Percentiles rank a stretch among this genome's conserved stretches.
Evolutionary conservation across 1,140 invertebrate species (phyloP).

Genomic region (Bombus superbus): DNA sequence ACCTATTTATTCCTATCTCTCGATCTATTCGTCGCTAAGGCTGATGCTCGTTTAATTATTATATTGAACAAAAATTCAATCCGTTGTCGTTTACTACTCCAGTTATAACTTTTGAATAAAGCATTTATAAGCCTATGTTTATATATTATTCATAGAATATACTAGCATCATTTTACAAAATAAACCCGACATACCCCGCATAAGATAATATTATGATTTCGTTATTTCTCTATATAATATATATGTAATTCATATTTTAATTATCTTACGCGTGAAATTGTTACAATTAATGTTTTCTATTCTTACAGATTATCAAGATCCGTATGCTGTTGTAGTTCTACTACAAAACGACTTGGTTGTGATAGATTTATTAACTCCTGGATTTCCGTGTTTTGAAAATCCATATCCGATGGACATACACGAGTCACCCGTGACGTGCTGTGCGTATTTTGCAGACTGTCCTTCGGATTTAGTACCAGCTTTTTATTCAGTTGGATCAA

Average conservation of each 20-base stretch:
- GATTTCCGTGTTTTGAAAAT: slow-evolving; percentile 99
- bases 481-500: slow-evolving; percentile 94
- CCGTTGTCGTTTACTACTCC: too few relatives aligned
- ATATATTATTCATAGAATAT: too few relatives aligned
- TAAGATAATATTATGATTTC: too few relatives aligned
- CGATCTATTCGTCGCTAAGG: too few relatives aligned
- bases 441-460: slow-evolving; percentile 98
- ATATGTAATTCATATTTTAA: neutral
- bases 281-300: neutral
- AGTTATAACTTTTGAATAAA: too few relatives aligned
- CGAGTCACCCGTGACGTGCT: slow-evolving; percentile 98
- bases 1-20: too few relatives aligned
- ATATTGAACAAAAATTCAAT: too few relatives aligned
- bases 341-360: slow-evolving; percentile 99
- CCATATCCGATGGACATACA: slow-evolving; percentile 99
- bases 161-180: too few relatives aligned
- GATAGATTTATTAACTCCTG: slow-evolving; percentile 96
- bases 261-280: neutral
- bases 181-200: too few relatives aligned
- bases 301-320: slow-evolving; percentile 95
- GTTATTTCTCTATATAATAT: neutral
- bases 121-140: too few relatives aligned
- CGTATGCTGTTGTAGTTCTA: slow-evolving; percentile 98
- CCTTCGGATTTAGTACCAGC: slow-evolving; percentile 98
- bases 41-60: too few relatives aligned